These are phyloP conservation scores for Tubulanus polymorphus DNA, from an alignment of 2,888 invertebrate genomes.

Conservation along the genomic window DNA sequence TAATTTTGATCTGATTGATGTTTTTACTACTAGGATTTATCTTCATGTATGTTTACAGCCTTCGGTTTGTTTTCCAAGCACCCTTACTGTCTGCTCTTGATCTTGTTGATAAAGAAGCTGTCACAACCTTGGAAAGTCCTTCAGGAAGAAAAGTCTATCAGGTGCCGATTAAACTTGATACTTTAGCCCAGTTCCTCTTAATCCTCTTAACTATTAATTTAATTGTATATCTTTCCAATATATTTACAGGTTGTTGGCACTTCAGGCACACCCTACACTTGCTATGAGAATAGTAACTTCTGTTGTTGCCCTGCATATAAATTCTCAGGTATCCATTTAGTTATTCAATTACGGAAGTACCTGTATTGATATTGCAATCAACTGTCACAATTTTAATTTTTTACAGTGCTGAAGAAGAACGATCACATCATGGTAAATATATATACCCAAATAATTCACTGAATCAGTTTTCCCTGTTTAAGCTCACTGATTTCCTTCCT, in stretches of 20 bases:
- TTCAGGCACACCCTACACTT: slow-evolving; percentile 38
- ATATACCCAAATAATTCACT: too few species aligned
- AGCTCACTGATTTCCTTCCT: too few species aligned
- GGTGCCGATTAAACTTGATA: slow-evolving; percentile 18
- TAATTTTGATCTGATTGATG: too few species aligned
- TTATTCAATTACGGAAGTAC: too few species aligned
- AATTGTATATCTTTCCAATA: too few species aligned
- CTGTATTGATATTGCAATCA: too few species aligned
- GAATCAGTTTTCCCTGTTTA: too few species aligned
- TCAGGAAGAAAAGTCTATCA: slow-evolving; percentile 35
- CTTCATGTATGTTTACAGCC: slow-evolving; percentile 20
- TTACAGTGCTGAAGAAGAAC: slow-evolving; percentile 25
- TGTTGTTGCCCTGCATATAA: slow-evolving; percentile 41
- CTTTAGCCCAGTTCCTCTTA: too few species aligned
- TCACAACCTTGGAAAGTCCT: slow-evolving; percentile 30
- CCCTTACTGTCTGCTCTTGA: slow-evolving; percentile 38
- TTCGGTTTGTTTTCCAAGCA: slow-evolving; percentile 37
- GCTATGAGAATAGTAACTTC: slow-evolving; percentile 28
- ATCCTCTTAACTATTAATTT: too few species aligned
- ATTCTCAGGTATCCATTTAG: slow-evolving; percentile 37
- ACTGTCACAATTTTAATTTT: slow-evolving; percentile 2
- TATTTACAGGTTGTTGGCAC: slow-evolving; percentile 34
- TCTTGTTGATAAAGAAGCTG: slow-evolving; percentile 34
- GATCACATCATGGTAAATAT: slow-evolving; percentile 31
- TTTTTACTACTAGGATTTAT: not conserved